These are phyloP conservation scores for Neoitamus cyanurus DNA, from an alignment of 2,888 invertebrate genomes.

Conservation along the genomic window DNA sequence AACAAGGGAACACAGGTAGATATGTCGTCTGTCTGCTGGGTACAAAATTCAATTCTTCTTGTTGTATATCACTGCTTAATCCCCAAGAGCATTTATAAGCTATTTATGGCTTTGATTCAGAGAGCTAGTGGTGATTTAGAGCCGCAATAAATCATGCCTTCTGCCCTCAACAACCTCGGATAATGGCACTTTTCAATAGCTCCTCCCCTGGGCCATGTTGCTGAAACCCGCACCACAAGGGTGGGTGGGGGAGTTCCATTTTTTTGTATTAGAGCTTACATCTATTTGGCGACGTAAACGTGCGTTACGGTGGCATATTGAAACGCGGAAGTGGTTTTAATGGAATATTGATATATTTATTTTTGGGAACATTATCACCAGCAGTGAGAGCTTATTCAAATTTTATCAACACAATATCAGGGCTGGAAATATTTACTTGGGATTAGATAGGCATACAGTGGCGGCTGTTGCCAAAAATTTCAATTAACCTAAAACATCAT, in stretches of 20 bases:
- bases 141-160: not conserved
- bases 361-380: not conserved
- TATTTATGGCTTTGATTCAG: conserved; percentile 5
- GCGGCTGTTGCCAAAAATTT: not conserved
- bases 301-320: not conserved
- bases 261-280: not conserved
- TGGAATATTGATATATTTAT: not conserved
- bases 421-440: not conserved
- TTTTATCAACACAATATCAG: not conserved
- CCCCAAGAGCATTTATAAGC: not conserved
- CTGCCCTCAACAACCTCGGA: not conserved
- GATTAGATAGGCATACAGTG: not conserved
- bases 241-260: not conserved
- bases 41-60: not conserved
- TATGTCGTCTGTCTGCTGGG: not conserved
- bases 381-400: not conserved
- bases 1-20: not conserved
- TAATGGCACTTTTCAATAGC: not conserved
- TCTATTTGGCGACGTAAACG: not conserved
- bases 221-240: not conserved
- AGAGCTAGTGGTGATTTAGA: not conserved
- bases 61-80: not conserved
- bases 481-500: not conserved
- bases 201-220: not conserved
- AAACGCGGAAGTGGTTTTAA: not conserved